Evolutionary conservation across 2,888 invertebrate genomes (phyloP).

Genomic region (Nebria brevicollis): DNA sequence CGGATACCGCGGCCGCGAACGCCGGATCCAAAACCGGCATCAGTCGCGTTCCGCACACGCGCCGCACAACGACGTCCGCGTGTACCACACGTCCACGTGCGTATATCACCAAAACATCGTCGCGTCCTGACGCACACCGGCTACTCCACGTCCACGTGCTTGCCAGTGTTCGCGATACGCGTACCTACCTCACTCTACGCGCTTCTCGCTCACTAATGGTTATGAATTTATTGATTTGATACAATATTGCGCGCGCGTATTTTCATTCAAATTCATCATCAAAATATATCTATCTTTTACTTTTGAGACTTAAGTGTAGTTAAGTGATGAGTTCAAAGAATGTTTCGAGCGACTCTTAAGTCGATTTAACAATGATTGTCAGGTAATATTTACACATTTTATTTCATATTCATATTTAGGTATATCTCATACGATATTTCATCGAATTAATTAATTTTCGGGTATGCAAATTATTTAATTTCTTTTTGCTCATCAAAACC

Average conservation of each 20-base stretch:
- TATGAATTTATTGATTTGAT: neutral
- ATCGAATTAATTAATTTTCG: too few relatives aligned
- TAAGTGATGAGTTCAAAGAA: neutral
- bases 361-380: neutral
- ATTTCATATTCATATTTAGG: too few relatives aligned
- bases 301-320: neutral
- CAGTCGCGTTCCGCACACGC: slow-evolving; percentile 28
- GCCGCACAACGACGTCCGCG: slow-evolving; percentile 28
- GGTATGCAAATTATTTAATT: too few relatives aligned
- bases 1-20: slow-evolving; percentile 32
- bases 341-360: neutral
- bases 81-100: neutral
- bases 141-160: neutral
- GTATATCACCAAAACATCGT: neutral
- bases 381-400: neutral
- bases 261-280: neutral
- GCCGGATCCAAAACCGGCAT: slow-evolving; percentile 26
- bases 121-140: neutral
- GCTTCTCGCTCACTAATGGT: neutral
- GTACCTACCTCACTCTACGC: neutral
- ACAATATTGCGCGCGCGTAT: neutral
- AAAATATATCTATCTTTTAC: neutral
- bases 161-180: neutral
- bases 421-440: too few relatives aligned
- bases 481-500: too few relatives aligned